Evolutionary conservation across 2,113 vertebrate genomes (phyloP), one percentile per base, ranked within the genome.

Genomic region (Smithornis capensis): DNA sequence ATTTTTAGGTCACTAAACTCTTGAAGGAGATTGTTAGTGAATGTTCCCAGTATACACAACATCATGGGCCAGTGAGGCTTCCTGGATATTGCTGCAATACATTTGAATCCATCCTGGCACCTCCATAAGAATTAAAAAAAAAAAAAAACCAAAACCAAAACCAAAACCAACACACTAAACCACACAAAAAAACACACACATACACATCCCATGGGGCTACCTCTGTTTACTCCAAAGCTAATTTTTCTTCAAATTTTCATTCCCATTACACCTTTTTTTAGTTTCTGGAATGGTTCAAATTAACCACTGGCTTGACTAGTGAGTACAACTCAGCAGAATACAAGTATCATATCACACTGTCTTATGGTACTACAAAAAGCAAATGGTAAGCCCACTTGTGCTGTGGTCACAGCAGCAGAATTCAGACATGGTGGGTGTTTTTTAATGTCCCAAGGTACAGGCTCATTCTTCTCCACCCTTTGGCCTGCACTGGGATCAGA

Each of bases 301-400:
- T 4, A 69, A 16, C 29, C 10, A 1, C 1, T 25, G 19, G 3
- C 37, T 85, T 88, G 62, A 23, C 21, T 50, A 31, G 33, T 4
- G 2, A 17, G 14, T 10, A 8, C n/a, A 76, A 2, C 5, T 19
- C 52, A n/a, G 44, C 10, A 62, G 47, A 27, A n/a, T 44, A 19
- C 0, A 0, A 15, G 6, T 33, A 21, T 40, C 33, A 7, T 47
- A 14, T 27, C 64, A 3, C 45, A 3, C 23, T 17, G 10, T 4
- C 42, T 23, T 8, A 14, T 0, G 0, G 40, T 14, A 40, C 33
- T 75, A 25, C 12, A 24, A 37, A 71, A 37, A 57, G 5, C 28
- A 55, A n/a, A 40, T 28, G 28, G 35, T 38, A 25, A 52, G 14
- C 3, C 29, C 28, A 3, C 15, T 35, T 10, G 7, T 42, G 40